Conservation (phyloP, 2,888 invertebrate genomes). For the Leptinotarsa peninsularis region DNA sequence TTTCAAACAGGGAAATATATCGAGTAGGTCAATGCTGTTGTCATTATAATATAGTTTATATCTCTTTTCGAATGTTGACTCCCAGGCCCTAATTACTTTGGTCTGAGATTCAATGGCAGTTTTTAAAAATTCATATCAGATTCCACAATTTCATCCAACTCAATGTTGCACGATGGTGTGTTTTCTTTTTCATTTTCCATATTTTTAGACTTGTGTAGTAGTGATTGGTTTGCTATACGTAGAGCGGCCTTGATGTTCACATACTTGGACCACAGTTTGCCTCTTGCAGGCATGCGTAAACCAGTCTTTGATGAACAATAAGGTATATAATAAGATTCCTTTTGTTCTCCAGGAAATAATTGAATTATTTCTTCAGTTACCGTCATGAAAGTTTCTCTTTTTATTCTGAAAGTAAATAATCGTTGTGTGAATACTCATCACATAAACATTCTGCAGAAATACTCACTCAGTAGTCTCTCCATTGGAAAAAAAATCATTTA, state of each 20-base stretch:
- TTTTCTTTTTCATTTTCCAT: conserved; percentile 6
- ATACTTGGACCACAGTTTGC: conserved; percentile 21
- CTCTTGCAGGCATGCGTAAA: not conserved
- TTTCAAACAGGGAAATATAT: not conserved
- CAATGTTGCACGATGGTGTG: not conserved
- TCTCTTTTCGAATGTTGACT: conserved; percentile 5
- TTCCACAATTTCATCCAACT: not conserved
- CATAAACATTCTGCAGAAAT: not conserved
- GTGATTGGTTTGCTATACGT: conserved; percentile 14
- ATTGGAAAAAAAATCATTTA: conserved; percentile 13
- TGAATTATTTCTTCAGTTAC: conserved; percentile 21
- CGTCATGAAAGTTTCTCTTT: conserved; percentile 16
- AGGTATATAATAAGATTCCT: conserved; percentile 18
- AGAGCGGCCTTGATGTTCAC: conserved; percentile 22
- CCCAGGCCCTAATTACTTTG: not conserved
- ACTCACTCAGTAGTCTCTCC: not conserved
- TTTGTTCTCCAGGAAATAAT: conserved; percentile 23
- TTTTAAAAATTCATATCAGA: not conserved
- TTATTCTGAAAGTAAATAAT: conserved; percentile 18
- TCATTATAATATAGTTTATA: conserved; percentile 21
- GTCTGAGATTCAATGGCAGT: too few relatives aligned
- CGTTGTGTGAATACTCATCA: not conserved
- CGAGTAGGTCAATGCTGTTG: conserved; percentile 3
- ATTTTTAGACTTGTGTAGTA: not conserved
- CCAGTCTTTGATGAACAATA: conserved; percentile 20